These are phyloP conservation scores for Gastrophysa polygoni DNA, from an alignment of 2,888 invertebrate species.

Conservation along the genomic window DNA sequence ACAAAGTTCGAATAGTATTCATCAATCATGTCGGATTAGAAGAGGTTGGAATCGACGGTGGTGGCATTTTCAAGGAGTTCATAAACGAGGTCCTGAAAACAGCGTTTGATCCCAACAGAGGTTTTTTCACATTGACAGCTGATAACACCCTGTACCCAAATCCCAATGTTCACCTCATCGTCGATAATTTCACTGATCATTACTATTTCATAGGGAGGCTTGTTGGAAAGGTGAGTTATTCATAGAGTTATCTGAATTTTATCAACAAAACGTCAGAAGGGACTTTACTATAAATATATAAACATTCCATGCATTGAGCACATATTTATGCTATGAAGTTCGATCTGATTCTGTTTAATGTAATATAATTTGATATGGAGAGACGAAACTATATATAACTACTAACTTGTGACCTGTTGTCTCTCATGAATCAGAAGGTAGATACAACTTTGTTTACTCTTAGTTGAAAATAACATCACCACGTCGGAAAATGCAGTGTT, in stretches of 20 bases:
- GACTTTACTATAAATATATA: no score
- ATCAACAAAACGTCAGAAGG: not conserved
- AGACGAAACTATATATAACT: no score
- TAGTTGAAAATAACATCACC: no score
- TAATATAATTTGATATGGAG: no score
- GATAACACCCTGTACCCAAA: conserved; percentile 96
- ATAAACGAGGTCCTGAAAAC: conserved; percentile 91
- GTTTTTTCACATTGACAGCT: conserved; percentile 86
- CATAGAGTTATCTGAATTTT: not conserved
- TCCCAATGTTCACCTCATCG: conserved; percentile 86
- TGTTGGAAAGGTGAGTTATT: conserved; percentile 47
- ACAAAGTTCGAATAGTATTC: conserved; percentile 86
- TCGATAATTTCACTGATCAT: conserved; percentile 86
- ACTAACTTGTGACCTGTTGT: no score
- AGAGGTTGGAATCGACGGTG: conserved; percentile 97
- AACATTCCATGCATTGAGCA: no score
- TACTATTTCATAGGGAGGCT: conserved; percentile 90
- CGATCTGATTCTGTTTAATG: no score
- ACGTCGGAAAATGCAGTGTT: no score
- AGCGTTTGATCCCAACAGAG: conserved; percentile 95
- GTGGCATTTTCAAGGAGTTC: conserved; percentile 96
- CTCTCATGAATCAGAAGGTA: no score
- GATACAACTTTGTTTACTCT: no score
- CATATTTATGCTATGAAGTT: no score
- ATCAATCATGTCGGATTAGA: conserved; percentile 90